Evolutionary conservation across 1,140 invertebrate genomes (phyloP).

Genomic region (Tyrophagus putrescentiae): DNA sequence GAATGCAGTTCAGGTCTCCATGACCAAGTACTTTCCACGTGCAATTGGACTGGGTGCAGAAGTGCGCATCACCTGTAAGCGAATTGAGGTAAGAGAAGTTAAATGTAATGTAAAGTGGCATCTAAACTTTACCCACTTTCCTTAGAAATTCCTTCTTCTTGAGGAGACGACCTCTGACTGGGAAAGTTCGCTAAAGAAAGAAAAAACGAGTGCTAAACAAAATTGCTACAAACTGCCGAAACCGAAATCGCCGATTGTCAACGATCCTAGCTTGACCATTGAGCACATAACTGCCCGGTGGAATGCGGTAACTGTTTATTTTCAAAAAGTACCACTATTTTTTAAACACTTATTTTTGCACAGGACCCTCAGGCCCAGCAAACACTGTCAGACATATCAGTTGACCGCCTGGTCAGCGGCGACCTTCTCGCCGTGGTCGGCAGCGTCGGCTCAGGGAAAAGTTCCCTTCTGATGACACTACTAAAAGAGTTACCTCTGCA

Average conservation of each 20-base stretch:
- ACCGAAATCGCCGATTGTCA: neutral
- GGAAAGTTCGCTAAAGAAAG: neutral
- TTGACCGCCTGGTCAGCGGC: conserved; percentile 31
- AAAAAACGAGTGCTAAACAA: neutral
- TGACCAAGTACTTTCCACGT: conserved; percentile 53
- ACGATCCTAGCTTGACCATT: neutral
- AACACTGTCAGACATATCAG: conserved; percentile 21
- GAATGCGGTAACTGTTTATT: neutral
- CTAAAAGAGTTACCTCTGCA: conserved; percentile 38
- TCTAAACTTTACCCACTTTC: neutral
- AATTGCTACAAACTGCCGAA: neutral
- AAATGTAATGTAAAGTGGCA: neutral
- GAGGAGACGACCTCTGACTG: neutral
- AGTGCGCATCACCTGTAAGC: conserved; percentile 46
- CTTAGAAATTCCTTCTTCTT: neutral
- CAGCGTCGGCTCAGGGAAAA: conserved; percentile 55
- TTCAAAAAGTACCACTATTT: neutral
- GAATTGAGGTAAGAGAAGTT: conserved; percentile 33
- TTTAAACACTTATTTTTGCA: neutral
- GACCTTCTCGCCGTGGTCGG: conserved; percentile 56
- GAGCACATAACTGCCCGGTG: neutral
- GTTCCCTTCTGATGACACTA: conserved; percentile 28
- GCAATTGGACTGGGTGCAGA: conserved; percentile 43
- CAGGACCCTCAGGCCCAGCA: conserved; percentile 13
- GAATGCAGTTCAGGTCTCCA: conserved; percentile 45